A percentile compares a stretch with the other conserved stretches of the same genome.
Evolutionary conservation across 2,113 vertebrate genomes (phyloP).

Genomic region (Oreochromis spilurus): DNA sequence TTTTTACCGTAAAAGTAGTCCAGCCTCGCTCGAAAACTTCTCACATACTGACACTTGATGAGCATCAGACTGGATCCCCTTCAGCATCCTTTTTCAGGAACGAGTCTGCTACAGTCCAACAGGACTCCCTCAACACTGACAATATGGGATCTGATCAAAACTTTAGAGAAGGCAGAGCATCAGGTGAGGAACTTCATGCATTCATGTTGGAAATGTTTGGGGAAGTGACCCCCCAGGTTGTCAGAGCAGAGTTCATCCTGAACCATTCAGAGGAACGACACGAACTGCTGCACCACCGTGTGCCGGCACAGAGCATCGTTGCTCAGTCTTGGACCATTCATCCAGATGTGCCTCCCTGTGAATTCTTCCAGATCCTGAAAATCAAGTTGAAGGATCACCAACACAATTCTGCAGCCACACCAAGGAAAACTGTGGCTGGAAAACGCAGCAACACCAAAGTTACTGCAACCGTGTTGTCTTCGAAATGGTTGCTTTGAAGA

Average conservation of each 20-base stretch:
- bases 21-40: not conserved
- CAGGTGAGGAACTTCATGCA: not conserved
- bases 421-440: not conserved
- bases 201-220: not conserved
- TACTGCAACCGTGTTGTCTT: not conserved
- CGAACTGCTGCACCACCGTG: not conserved
- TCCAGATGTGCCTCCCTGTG: not conserved
- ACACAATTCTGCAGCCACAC: not conserved
- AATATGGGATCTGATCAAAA: rapidly evolving
- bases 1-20: not conserved
- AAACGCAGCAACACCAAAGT: not conserved
- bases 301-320: not conserved
- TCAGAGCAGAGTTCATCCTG: no score
- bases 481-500: not conserved
- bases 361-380: not conserved
- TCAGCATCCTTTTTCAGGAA: not conserved
- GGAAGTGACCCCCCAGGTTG: not conserved
- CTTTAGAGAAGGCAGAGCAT: not conserved
- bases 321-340: not conserved
- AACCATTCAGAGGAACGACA: not conserved
- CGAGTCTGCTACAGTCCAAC: not conserved
- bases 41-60: not conserved
- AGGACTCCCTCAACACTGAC: not conserved
- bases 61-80: rapidly evolving
- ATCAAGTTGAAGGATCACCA: not conserved